Evolutionary conservation across 1,140 invertebrate species (phyloP), one percentile per base, ranked within the genome.

Genomic region (Euwallacea similis): DNA sequence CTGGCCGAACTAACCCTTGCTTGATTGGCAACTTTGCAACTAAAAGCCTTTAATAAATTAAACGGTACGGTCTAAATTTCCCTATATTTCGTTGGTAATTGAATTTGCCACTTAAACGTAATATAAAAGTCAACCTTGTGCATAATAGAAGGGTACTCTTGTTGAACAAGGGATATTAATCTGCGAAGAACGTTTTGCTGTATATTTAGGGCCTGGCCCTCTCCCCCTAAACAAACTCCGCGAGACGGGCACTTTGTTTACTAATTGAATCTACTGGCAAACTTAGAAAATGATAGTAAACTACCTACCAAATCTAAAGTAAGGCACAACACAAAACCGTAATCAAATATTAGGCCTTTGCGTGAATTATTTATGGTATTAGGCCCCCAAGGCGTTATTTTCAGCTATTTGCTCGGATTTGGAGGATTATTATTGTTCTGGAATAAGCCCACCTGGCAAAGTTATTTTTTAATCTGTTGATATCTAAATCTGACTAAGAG

Each of bases 151-250:
- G 62, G 70, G 55, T 64, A 64, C 56, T 66, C 70, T 66, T 71
- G 70, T 71, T 66, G 70, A 71, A 71, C 70, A 71, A 71, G 70
- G 70, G 60, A 66, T 71, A 71, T 71, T 71, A 71, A 71, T 71
- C 70, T 71, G 70, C 54, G 63, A 71, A 66, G 70, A 71, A 71
- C 63, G 54, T 71, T 71, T 71, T 71, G 66, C 43, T 71, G 63
- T 71, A 66, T 71, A 71, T 71, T 71, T 71, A 71, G 70, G 70
- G 70, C 21, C 70, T 61, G 60, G 53, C 43, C 66, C 46, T 60
- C 60, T 66, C 63, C 61, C 21, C 70, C 63, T 71, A 71, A 66
- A 63, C 55, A 71, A 71, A 71, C 70, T 62, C 13, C 56, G 64
- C 42, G 63, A 71, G 50, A 71, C 70, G 70, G 70, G 70, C 70